A percentile compares a stretch with the other conserved stretches of the same genome.
phyloP scores from a whole-genome alignment of 53 echinoderm and acorn worm species.

The Luidia sarsii region DNA sequence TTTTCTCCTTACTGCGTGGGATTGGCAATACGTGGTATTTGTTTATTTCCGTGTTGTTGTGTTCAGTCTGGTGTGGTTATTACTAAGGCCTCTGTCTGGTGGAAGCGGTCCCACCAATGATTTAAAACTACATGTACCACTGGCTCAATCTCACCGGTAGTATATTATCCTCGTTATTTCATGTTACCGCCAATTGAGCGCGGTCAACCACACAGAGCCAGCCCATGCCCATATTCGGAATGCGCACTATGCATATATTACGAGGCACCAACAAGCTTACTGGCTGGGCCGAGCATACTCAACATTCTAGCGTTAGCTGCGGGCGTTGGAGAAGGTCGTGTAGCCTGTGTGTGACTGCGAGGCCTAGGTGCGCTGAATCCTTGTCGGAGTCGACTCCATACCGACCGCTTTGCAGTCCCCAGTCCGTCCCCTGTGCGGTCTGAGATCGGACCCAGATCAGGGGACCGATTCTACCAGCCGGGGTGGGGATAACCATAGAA shows the following conservation, averaged over 20 bases:
- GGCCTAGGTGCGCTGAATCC: not conserved
- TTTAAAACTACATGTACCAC: no score
- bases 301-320: no score
- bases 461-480: not conserved
- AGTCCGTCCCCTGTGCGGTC: slow-evolving; percentile 20
- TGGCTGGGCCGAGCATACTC: slow-evolving; percentile 20
- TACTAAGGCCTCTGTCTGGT: no score
- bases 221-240: slow-evolving; percentile 54
- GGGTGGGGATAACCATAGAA: not conserved
- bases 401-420: not conserved
- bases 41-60: no score
- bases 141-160: no score
- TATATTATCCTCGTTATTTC: no score
- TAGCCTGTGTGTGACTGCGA: no score
- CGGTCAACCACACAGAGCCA: slow-evolving; percentile 12
- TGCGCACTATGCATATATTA: slow-evolving; percentile 44
- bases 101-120: no score
- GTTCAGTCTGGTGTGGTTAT: no score
- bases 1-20: no score
- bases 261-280: slow-evolving; percentile 7
- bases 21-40: no score
- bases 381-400: not conserved
- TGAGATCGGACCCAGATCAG: slow-evolving; percentile 10
- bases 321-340: no score
- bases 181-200: not conserved